phyloP scores from a whole-genome alignment of 53 echinoderm and acorn worm species.

The Patiria pectinifera region DNA sequence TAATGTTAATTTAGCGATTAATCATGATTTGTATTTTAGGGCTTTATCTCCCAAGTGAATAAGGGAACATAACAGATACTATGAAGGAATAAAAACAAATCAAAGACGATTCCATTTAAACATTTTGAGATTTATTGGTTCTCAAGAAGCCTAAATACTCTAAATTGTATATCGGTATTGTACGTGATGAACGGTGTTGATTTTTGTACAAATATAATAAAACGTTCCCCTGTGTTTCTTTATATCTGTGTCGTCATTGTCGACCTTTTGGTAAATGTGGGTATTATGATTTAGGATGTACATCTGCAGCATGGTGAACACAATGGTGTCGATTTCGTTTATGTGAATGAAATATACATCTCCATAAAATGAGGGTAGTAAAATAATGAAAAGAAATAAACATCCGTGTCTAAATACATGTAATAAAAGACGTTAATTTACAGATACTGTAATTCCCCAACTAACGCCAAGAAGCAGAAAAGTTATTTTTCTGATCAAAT shows the following conservation, averaged over 20 bases:
- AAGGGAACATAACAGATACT: neutral
- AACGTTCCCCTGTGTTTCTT: neutral
- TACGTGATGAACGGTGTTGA: neutral
- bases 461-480: too few relatives aligned
- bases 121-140: neutral
- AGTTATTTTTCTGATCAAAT: neutral
- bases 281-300: neutral
- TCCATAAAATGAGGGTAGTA: too few relatives aligned
- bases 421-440: too few relatives aligned
- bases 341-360: too few relatives aligned
- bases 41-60: neutral
- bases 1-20: neutral
- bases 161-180: constrained; percentile 15
- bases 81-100: too few relatives aligned
- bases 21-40: neutral
- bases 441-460: too few relatives aligned
- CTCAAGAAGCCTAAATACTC: too few relatives aligned
- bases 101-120: too few relatives aligned
- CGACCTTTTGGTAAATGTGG: neutral
- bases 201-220: constrained; percentile 54
- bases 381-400: neutral
- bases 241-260: neutral
- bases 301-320: neutral
- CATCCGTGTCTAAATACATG: too few relatives aligned
- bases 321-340: too few relatives aligned